Base-by-base conservation (phyloP, 2,888 invertebrate genomes). In the Troides helena region DNA sequence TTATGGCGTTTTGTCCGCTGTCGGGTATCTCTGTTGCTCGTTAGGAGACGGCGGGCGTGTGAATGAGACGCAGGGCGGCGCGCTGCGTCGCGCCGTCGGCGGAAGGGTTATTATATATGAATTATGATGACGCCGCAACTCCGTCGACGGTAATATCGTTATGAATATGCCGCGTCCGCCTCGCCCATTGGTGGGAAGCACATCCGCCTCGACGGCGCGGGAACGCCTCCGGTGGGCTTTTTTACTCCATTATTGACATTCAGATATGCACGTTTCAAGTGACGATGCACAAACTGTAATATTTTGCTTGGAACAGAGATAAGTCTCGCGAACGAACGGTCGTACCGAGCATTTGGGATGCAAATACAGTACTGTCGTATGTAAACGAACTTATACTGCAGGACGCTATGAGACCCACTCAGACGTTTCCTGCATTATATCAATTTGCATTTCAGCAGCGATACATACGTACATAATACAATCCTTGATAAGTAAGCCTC, bases 101-200 rank as follows among this genome's bases (percentile, higher is more conserved):
- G 85, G 89, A 92, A 92, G 93, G 93, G 93, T 93, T 93, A 92
- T 92, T 92, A 92, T 92, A 80, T 92, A 93, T 93, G 93, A 93
- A 90, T 93, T 93, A 93, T 93, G 92, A 93, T 86, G 91, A 90
- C 89, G 89, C 87, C 86, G 90, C 85, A 79, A 82, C 88, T 85
- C 86, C 88, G 90, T 79, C 90, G 88, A 85, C 91, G 86, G 92
- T 92, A 93, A 93, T 92, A 93, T 89, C 90, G 90, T 92, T 93
- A 93, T 93, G 93, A 93, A 93, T 93, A 93, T 93, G 89, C 90
- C 83, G 85, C 82, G 88, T 81, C 85, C 87, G 78, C 87, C 78
- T 85, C 91, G 85, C 90, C 86, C 86, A 93, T 93, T 93, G 93
- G 93, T 82, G 86, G 92, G 85, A 85, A 86, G 87, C 83, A 89